A percentile compares a stretch with the other conserved stretches of the same genome.
Conservation (phyloP, 2,113 vertebrate species). For the Limanda limanda region DNA sequence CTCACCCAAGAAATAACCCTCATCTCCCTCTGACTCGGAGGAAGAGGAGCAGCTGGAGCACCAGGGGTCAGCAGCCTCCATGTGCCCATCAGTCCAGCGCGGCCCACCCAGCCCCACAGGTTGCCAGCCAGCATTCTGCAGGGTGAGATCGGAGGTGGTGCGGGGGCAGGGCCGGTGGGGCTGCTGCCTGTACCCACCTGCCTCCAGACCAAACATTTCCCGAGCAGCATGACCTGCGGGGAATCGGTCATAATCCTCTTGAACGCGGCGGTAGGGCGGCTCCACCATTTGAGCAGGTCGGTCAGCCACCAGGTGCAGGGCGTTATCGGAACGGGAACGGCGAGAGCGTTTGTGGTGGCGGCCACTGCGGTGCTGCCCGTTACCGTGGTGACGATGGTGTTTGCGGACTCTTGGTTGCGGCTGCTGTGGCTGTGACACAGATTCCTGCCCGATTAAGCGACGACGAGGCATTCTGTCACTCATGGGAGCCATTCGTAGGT, state of each 20-base stretch:
- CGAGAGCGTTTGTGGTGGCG: constrained; percentile 88
- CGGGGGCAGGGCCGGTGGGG: constrained; percentile 90
- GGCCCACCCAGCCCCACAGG: constrained; percentile 85
- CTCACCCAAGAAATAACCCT: constrained; percentile 95
- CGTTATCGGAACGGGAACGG: constrained; percentile 95
- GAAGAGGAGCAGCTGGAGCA: constrained; percentile 98
- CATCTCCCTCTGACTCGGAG: constrained; percentile 93
- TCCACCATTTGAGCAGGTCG: constrained; percentile 87
- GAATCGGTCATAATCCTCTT: constrained; percentile 92
- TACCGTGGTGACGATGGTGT: constrained; percentile 84
- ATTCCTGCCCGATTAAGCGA: constrained; percentile 83
- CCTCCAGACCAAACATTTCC: constrained; percentile 84
- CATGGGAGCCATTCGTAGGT: constrained; percentile 85
- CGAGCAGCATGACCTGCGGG: constrained; percentile 86
- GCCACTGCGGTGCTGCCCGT: constrained; percentile 85
- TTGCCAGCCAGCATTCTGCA: constrained; percentile 95
- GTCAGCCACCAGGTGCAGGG: constrained; percentile 92
- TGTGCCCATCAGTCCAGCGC: constrained; percentile 83
- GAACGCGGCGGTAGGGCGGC: constrained; percentile 85
- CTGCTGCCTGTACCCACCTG: constrained; percentile 84
- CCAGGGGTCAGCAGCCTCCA: constrained; percentile 88
- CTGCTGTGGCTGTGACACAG: constrained; percentile 73
- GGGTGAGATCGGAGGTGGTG: constrained; percentile 94
- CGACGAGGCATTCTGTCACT: constrained; percentile 90
- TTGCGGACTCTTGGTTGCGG: constrained; percentile 80